A percentile compares a stretch with the other conserved stretches of the same genome.
Conservation (phyloP, 2,888 invertebrate species). For the Achlya flavicornis region DNA sequence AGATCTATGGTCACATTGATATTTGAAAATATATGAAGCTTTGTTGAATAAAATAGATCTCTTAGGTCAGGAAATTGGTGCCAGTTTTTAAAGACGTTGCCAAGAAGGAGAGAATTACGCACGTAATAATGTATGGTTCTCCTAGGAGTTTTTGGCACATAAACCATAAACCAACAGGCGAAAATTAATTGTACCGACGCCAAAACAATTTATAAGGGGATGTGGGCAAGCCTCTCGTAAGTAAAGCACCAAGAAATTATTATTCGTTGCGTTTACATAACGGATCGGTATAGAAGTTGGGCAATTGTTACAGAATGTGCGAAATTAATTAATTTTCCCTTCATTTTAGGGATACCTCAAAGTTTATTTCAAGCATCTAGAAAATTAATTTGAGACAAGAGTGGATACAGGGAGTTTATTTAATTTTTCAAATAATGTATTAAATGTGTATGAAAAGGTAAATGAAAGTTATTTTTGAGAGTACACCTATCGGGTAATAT, state of each 20-base stretch:
- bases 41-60: too few species aligned
- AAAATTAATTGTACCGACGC: conserved; percentile 1
- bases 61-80: too few species aligned
- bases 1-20: background rate
- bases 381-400: conserved; percentile 13
- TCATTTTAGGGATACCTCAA: conserved; percentile 29
- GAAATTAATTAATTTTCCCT: conserved; percentile 46
- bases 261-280: conserved; percentile 29
- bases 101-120: background rate
- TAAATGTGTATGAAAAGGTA: background rate
- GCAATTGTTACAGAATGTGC: conserved; percentile 42
- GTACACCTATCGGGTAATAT: background rate
- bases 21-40: background rate
- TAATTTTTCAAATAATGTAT: background rate
- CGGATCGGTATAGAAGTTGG: conserved; percentile 34
- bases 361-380: conserved; percentile 24
- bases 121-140: conserved; percentile 1
- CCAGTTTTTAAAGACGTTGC: background rate
- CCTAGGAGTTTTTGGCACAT: conserved; percentile 6
- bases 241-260: conserved; percentile 15
- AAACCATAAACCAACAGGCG: conserved; percentile 1
- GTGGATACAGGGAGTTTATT: background rate
- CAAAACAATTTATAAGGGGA: conserved; percentile 13
- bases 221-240: conserved; percentile 19
- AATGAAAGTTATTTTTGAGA: background rate